Evolutionary conservation across 2,888 invertebrate species (phyloP), one percentile per base, ranked within the genome.

Genomic region (Microdon myrmicae): DNA sequence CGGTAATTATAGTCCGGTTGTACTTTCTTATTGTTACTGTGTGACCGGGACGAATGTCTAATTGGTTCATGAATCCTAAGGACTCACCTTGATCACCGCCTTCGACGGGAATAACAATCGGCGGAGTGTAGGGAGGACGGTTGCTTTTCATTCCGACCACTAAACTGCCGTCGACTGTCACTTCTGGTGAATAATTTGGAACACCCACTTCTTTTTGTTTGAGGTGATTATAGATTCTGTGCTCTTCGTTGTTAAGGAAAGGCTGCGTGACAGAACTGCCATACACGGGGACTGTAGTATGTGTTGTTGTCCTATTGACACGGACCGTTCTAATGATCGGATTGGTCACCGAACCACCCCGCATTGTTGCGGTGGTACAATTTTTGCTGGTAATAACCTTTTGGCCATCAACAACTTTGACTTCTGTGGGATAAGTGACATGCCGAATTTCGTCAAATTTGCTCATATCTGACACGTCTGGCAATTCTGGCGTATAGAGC

Each of bases 361-460:
- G 67, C 10, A 67, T 68, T 4, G 68, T 69, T 1, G 74, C 74
- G 16, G 77, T 77, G 0, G 79, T 76, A 25, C 72, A 75, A 53
- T 79, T 79, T 37, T 77, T 74, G 43, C 75, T 76, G 6, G 77
- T 77, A n/a, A 76, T 69, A 54, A 73, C 74, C 1, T 76, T 75
- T 43, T 77, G 75, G 17, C 79, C 79, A 53, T 75, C 71, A 29
- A 79, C 70, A 2, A 77, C 74, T 48, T 77, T 77, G 0, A 78
- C 74, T 45, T 78, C 76, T 2, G 76, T 70, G 2, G 79, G 79
- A 44, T 73, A 77, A 3, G 73, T 74, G 38, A 72, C 72, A 55
- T 76, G 78, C 26, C 72, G 72, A 3, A 77, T 74, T 44, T 75
- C 72, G 64, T 79, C 76, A 3, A 71, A 77, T 3, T 71, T 72